Conservation (phyloP, 2,888 invertebrate genomes). For the Branchellion lobata region DNA sequence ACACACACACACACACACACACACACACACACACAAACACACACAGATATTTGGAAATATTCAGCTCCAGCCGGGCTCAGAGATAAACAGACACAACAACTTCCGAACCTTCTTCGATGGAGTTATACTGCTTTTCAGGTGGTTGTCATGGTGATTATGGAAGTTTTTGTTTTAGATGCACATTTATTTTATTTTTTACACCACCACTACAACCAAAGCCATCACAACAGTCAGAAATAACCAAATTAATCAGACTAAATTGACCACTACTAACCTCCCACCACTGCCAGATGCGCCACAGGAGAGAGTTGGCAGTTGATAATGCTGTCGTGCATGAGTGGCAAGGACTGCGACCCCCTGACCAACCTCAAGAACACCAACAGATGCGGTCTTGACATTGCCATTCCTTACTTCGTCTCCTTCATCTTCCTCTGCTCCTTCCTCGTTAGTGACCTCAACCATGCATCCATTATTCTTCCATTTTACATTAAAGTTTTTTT, state of each 20-base stretch:
- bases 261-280: too few relatives aligned
- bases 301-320: constrained; percentile 99
- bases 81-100: constrained; percentile 99
- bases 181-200: not conserved
- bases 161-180: not conserved
- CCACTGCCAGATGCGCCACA: constrained; percentile 97
- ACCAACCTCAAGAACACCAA: constrained; percentile 53
- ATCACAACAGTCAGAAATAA: too few relatives aligned
- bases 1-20: too few relatives aligned
- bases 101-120: constrained; percentile 98
- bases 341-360: constrained; percentile 78
- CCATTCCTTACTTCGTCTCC: constrained; percentile 72
- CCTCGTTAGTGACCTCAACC: constrained; percentile 87
- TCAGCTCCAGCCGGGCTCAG: constrained; percentile 82
- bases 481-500: constrained; percentile 5
- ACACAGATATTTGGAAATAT: constrained; percentile 97
- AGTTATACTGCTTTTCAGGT: constrained; percentile 97
- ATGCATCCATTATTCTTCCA: constrained; percentile 11
- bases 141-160: not conserved
- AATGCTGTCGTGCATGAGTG: constrained; percentile 94
- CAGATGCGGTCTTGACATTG: constrained; percentile 89
- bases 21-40: too few relatives aligned
- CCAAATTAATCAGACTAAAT: too few relatives aligned
- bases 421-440: constrained; percentile 99
- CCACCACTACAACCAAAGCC: too few relatives aligned